Evolutionary conservation across 53 echinoderm and acorn worm species (phyloP), one percentile per base, ranked within the genome.

Genomic region (Arbacia lixula): DNA sequence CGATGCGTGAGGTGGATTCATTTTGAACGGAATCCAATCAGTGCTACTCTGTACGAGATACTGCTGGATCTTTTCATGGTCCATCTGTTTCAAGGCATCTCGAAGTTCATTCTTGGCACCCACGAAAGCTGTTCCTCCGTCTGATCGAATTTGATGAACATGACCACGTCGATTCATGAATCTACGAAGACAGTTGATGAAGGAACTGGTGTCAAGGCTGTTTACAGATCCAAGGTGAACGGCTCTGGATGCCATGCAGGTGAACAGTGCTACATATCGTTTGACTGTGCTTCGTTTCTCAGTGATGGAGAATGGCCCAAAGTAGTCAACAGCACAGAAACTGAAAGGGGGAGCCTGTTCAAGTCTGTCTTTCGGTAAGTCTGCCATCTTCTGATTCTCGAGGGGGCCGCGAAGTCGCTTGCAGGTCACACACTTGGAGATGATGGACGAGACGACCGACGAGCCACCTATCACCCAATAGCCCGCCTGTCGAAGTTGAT

Each of bases 321-420:
- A 93, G 35, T 77, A 89, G 69, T 93, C 93, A 20, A 92, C 86
- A 0, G 73, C 92, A 46, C 86, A 81, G 41, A 75, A 92, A 6
- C 72, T 81, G 75, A 93, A 90, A 9, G 93, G 93, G 36, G 90
- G 87, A 14, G 73, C 83, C 58, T 29, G 79, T 29, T 37, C 35
- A 6, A 85, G 19, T 52, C 90, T 83, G 55, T 90, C 89, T 26
- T 42, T 19, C 8, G 91, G 94, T 22, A 91, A 65, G 33, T 88
- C 85, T 21, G 89, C 76, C 91, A 90, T 90, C 46, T 87, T 93
- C 78, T 90, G 90, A 11, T 61, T 29, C 60, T 88, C 38, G 0
- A 68, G 30, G 6, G 29, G 35, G 20, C 91, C 73, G 12, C 89
- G 43, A 3, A 93, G 56, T 40, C 33, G 66, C 3, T 69, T 57